Conservation (phyloP, 2,797 vertebrate species). For the Australoheros facetus region DNA sequence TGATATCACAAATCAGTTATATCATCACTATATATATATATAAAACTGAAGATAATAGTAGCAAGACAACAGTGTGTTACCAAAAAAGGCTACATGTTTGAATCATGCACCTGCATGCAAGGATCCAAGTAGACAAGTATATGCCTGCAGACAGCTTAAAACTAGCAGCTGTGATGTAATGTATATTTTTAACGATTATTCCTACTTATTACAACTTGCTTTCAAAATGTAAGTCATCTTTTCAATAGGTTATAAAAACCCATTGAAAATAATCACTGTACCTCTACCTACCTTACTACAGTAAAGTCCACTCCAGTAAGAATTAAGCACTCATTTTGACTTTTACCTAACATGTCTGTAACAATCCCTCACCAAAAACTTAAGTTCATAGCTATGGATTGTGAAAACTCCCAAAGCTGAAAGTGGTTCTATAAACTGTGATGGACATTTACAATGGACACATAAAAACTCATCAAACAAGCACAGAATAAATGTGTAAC, state of each 20-base stretch:
- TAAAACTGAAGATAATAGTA: background rate
- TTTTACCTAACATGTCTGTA: background rate
- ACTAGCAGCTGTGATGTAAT: background rate
- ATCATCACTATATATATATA: background rate
- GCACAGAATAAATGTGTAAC: conserved; percentile 17
- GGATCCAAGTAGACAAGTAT: background rate
- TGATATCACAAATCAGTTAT: background rate
- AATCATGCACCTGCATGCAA: background rate
- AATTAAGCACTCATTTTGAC: background rate
- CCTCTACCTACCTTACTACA: background rate
- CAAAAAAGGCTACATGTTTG: background rate
- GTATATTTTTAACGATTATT: background rate
- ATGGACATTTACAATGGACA: background rate
- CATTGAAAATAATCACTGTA: background rate
- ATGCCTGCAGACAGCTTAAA: background rate
- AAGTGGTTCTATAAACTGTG: background rate
- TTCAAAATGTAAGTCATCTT: background rate
- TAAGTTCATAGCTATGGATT: background rate
- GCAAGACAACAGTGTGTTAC: background rate
- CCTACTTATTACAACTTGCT: background rate
- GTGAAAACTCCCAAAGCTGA: background rate
- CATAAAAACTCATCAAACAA: background rate
- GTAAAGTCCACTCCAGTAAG: background rate
- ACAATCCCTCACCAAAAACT: background rate
- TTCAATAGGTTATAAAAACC: background rate